Base-by-base conservation (phyloP, 2,797 vertebrate genomes). In the Smutsia gigantea region DNA sequence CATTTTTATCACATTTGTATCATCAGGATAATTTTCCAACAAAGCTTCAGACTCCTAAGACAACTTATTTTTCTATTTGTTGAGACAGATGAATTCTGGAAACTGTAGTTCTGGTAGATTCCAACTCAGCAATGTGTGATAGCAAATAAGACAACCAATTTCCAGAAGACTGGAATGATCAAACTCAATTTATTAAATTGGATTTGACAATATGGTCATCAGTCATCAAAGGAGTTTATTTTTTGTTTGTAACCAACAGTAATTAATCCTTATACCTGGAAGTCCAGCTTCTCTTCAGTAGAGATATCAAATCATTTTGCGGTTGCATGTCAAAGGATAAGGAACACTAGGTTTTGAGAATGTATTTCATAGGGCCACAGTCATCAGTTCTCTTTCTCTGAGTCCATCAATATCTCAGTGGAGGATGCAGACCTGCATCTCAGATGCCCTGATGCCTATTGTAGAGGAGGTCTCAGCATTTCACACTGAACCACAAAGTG, bases 191-290 rank as follows among this genome's bases (percentile, higher is more conserved):
- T 72, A 49, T 87, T 51, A 90, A 68, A 61, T 13, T 74, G 31
- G 4, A 18, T 25, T 55, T 83, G 63, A 31, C 7, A 84, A 37
- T 1, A 34, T 66, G 17, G 1, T 59, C 10, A 53, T 61, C 14
- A 78, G 0, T 68, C 15, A 85, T 5, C 27, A 88, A 21, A 34
- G 39, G 42, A 81, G 13, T 46, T 57, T 69, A 75, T 59, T 81
- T 95, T 46, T 77, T 87, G 9, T 55, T 93, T 68, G 2, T 74
- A 55, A 61, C 9, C n/a, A 90, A 86, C 18, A 79, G 37, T 17
- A 82, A 49, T 85, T 81, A 59, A 77, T 69, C 10, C 4, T 21
- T 59, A 7, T 53, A 9, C 57, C 59, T 34, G 14, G 18, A 46
- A 82, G 14, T 4, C 6, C 7, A 72, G 7, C 1, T 37, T 78